Percentiles rank a stretch among this genome's conserved stretches.
Conservation (phyloP, 2,888 invertebrate species). For the Catocala nupta region DNA sequence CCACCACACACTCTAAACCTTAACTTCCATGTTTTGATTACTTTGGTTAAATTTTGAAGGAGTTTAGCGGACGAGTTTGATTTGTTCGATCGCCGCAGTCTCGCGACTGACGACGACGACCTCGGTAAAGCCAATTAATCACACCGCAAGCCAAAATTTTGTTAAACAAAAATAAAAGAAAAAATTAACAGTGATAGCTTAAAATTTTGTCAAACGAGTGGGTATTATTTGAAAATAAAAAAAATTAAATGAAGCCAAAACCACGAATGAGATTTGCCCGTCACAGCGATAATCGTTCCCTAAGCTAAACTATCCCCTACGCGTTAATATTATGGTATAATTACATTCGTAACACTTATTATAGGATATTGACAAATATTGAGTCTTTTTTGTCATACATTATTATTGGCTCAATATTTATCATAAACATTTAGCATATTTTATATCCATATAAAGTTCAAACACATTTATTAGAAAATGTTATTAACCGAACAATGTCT, state of each 20-base stretch:
- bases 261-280: slow-evolving; percentile 80
- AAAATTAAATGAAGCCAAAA: slow-evolving; percentile 85
- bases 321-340: too few relatives aligned
- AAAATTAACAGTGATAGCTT: slow-evolving; percentile 82
- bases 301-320: slow-evolving; percentile 1
- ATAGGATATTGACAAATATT: too few relatives aligned
- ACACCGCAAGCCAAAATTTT: slow-evolving; percentile 86
- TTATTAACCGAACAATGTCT: too few relatives aligned
- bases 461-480: too few relatives aligned
- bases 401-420: too few relatives aligned
- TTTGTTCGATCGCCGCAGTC: slow-evolving; percentile 53
- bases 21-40: slow-evolving; percentile 80
- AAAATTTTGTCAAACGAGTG: slow-evolving; percentile 84
- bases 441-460: too few relatives aligned
- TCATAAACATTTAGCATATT: too few relatives aligned
- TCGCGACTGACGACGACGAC: slow-evolving; percentile 56
- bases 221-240: slow-evolving; percentile 76
- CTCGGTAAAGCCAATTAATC: slow-evolving; percentile 82
- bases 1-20: slow-evolving; percentile 88
- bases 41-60: slow-evolving; percentile 83
- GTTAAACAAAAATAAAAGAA: slow-evolving; percentile 80
- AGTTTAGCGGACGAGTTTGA: slow-evolving; percentile 68
- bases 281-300: slow-evolving; percentile 61
- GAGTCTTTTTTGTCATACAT: too few relatives aligned
- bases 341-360: too few relatives aligned